phyloP scores from a whole-genome alignment of 2,113 vertebrate genomes.

The Grallaria varia region DNA sequence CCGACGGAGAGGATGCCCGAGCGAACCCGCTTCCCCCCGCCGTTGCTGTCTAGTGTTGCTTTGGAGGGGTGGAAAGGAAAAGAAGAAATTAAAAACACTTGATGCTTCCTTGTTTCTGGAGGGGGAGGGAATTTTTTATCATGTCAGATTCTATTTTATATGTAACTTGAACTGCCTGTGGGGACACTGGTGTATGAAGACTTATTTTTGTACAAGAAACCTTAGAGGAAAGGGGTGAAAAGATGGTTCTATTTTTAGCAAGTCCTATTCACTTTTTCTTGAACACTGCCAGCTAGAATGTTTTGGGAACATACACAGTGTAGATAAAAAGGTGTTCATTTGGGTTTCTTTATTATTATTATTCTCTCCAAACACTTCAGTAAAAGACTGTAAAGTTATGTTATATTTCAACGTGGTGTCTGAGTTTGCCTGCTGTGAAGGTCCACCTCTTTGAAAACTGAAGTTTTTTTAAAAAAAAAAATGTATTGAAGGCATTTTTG shows the following conservation, averaged over 20 bases:
- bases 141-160: slow-evolving; percentile 55
- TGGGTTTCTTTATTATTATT: background rate
- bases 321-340: slow-evolving; percentile 15
- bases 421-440: slow-evolving; percentile 63
- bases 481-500: slow-evolving; percentile 78
- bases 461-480: slow-evolving; percentile 44
- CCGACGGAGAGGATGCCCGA: background rate
- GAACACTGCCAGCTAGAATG: slow-evolving; percentile 71
- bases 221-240: slow-evolving; percentile 51
- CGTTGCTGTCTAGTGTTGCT: background rate
- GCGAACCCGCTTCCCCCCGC: background rate
- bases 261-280: slow-evolving; percentile 31
- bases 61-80: background rate
- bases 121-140: slow-evolving; percentile 19
- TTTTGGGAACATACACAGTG: background rate
- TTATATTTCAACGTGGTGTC: slow-evolving; percentile 18
- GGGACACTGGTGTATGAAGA: slow-evolving; percentile 75
- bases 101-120: background rate
- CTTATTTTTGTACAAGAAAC: slow-evolving; percentile 85
- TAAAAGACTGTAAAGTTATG: slow-evolving; percentile 56
- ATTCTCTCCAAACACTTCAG: slow-evolving; percentile 70
- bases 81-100: background rate
- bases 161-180: slow-evolving; percentile 62
- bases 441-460: slow-evolving; percentile 62
- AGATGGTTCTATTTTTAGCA: slow-evolving; percentile 48